Evolutionary conservation across 2,888 invertebrate species (phyloP), one percentile per base, ranked within the genome.

Genomic region (Lithophane semibrunnea): DNA sequence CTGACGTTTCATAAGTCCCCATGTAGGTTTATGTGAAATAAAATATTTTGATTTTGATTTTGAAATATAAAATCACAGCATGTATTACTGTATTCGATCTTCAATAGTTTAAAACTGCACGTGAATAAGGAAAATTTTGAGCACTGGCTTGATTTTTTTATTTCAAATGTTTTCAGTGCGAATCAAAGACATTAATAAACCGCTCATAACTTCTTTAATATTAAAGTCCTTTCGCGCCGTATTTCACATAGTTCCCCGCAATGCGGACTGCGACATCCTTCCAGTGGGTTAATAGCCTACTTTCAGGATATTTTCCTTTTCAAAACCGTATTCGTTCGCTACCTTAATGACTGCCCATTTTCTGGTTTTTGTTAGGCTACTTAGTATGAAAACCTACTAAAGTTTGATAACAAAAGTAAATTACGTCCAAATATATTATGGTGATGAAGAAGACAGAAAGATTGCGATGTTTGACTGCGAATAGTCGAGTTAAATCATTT

Each of bases 261-360:
- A 74, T 83, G 85, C 83, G 83, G 85, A 75, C 67, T 85, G 86
- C 86, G 79, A 65, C 77, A 63, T 85, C 52, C 77, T 72, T 64
- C 13, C 54, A 58, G 2, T 29, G 69, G 63, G 71, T 69, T 84
- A 84, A 72, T 61, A 77, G 82, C 77, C 73, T 67, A 64, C 76
- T 66, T 71, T 80, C 72, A 71, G 69, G 58, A 77, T 71, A 74
- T 74, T 72, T 72, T 74, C 18, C 13, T 63, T 69, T 72, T 58
- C 24, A 12, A 78, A 67, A n/a, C 44, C 61, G 63, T 82, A 83
- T 60, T 69, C 49, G 16, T 61, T 52, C n/a, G 49, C 24, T 64
- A 52, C 65, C 64, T 61, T n/a, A 82, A 69, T 47, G 58, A 13
- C 13, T 58, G 5, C 24, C 16, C 13, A 77, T 69, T 65, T 66